Evolutionary conservation across 1,140 invertebrate genomes (phyloP), one percentile per base, ranked within the genome.

Genomic region (Copidosoma floridanum): DNA sequence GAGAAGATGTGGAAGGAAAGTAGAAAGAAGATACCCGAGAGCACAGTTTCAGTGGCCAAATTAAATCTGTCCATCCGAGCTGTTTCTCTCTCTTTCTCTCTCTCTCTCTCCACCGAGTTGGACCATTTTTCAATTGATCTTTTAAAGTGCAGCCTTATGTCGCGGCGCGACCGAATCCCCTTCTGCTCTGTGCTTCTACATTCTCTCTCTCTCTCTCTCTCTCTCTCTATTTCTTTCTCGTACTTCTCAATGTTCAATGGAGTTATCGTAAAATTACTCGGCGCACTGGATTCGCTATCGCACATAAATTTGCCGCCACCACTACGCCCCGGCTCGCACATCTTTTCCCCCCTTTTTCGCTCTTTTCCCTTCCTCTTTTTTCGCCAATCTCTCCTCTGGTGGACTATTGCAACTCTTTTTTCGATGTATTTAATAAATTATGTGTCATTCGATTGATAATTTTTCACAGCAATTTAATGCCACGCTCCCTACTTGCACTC

Each of bases 101-200:
- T n/a, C n/a, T n/a, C n/a, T n/a, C n/a, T n/a, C n/a, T n/a, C n/a
- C n/a, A n/a, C n/a, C n/a, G n/a, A n/a, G n/a, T n/a, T n/a, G n/a
- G 18, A 20, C 44, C 35, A 37, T 51, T 62, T 56, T 51, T 57
- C 60, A 62, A 62, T 62, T 44, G 60, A 62, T 62, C 46, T 38
- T 62, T 62, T 56, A 62, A 62, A 56, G 60, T 57, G 27, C 47
- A 48, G 44, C 60, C 60, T 62, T 62, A 51, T 51, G 60, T 23
- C 23, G 38, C 38, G 43, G 8, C 32, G 35, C 41, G 29, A n/a
- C n/a, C n/a, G n/a, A 53, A 37, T 46, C 26, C 51, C 51, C 21
- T 12, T 24, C 35, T 29, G 12, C n/a, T 18, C 54, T 26, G 8
- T 16, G 14, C n/a, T 18, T 52, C 20, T 23, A 8, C n/a, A 23